phyloP scores from a whole-genome alignment of 2,113 vertebrate genomes.

The Piaya cayana region DNA sequence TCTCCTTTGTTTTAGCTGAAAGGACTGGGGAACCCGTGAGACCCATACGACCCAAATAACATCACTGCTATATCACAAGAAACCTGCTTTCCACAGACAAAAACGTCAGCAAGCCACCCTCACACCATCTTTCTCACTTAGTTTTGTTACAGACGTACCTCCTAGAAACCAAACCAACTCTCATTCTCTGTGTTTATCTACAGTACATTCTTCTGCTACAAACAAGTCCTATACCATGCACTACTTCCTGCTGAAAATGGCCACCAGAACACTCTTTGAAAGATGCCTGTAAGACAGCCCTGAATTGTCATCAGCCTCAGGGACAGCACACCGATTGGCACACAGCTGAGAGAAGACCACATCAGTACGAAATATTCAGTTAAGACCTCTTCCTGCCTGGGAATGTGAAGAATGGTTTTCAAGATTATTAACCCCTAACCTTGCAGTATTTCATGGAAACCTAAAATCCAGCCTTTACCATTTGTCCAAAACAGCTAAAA shows the following conservation, averaged over 20 bases:
- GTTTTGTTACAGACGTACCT: neutral
- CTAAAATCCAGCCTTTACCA: neutral
- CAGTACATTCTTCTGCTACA: neutral
- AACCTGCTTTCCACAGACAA: neutral
- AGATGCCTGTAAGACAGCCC: neutral
- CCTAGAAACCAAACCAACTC: neutral
- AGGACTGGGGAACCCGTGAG: neutral
- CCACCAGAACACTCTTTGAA: neutral
- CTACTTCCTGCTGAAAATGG: neutral
- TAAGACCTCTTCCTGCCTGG: neutral
- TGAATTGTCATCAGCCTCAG: neutral
- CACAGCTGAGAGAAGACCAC: neutral
- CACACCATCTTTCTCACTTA: neutral
- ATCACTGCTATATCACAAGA: neutral
- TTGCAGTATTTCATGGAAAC: neutral
- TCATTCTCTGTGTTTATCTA: neutral
- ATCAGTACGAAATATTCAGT: neutral
- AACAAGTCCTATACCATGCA: neutral
- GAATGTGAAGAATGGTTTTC: neutral
- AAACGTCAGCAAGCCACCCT: neutral
- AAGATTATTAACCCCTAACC: neutral
- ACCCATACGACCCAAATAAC: neutral
- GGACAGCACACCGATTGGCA: neutral
- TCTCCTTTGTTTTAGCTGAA: neutral
- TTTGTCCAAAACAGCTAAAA: neutral